A percentile compares a stretch with the other conserved stretches of the same genome.
Conservation (phyloP, 2,797 vertebrate genomes). For the Coendou prehensilis region DNA sequence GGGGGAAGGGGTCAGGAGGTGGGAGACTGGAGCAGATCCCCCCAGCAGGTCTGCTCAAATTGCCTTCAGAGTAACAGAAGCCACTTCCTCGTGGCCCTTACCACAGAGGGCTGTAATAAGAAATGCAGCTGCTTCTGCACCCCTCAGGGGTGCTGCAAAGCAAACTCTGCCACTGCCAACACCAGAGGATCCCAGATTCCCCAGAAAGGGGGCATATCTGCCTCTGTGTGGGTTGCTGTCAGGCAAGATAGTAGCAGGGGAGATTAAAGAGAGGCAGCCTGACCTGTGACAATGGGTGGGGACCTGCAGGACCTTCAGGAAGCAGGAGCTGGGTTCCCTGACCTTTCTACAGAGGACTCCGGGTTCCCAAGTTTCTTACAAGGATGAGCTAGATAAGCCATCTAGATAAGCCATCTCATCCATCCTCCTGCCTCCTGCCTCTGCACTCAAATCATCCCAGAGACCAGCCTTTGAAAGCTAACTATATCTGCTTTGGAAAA, state of each 20-base stretch:
- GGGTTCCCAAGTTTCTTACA: neutral
- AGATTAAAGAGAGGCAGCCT: neutral
- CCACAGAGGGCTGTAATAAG: neutral
- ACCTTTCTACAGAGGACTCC: neutral
- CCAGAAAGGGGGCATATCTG: neutral
- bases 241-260: neutral
- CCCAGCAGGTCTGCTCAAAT: slow-evolving; percentile 64
- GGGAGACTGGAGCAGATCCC: slow-evolving; percentile 61
- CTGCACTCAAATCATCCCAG: neutral
- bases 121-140: slow-evolving; percentile 62
- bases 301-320: neutral
- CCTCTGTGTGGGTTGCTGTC: neutral
- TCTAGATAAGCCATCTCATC: neutral
- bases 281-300: neutral
- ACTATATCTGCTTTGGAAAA: slow-evolving; percentile 24
- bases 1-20: neutral
- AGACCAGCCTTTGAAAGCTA: neutral
- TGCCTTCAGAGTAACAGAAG: slow-evolving; percentile 68
- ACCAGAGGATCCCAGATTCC: neutral
- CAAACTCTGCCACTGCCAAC: neutral
- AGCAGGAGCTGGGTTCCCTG: neutral
- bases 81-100: neutral
- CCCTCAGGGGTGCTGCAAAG: neutral
- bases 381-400: neutral
- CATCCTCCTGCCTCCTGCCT: neutral